These are phyloP conservation scores for Limnephilus marmoratus DNA, from an alignment of 2,888 invertebrate genomes.

Conservation along the genomic window DNA sequence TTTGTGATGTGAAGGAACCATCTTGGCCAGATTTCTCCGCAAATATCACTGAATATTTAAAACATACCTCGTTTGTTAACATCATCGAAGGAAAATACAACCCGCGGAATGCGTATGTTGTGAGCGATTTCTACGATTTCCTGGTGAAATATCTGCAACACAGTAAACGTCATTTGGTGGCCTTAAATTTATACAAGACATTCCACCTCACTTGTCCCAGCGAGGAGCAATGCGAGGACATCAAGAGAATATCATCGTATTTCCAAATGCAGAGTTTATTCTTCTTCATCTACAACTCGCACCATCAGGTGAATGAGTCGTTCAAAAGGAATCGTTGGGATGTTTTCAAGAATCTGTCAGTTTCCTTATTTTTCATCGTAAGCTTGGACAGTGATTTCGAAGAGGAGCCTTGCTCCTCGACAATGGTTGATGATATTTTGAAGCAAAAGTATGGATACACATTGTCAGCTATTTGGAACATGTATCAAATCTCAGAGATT, in stretches of 20 bases:
- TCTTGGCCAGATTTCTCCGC: slow-evolving; percentile 18
- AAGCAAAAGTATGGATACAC: slow-evolving; percentile 8
- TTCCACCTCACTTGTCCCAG: background rate
- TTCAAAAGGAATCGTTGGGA: slow-evolving; percentile 31
- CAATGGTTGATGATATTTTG: background rate
- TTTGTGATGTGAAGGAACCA: background rate
- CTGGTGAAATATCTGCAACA: slow-evolving; percentile 18
- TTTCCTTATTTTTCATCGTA: slow-evolving; percentile 34
- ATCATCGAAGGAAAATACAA: slow-evolving; percentile 2
- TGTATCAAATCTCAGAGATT: slow-evolving; percentile 43
- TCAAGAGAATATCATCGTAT: background rate
- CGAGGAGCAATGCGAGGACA: background rate
- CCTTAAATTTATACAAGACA: slow-evolving; percentile 5
- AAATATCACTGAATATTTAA: background rate
- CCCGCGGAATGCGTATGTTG: background rate
- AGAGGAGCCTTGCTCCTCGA: background rate
- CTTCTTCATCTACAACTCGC: slow-evolving; percentile 30
- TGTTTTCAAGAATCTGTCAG: background rate
- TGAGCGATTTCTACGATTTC: slow-evolving; percentile 31
- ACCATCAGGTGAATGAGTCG: background rate
- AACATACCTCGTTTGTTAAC: slow-evolving; percentile 14
- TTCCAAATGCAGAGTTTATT: slow-evolving; percentile 16
- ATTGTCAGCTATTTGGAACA: slow-evolving; percentile 36
- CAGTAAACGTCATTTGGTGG: background rate
- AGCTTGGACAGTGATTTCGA: slow-evolving; percentile 3